Base-by-base conservation (phyloP, 2,113 vertebrate species). In the Paraplagusia blochii region DNA sequence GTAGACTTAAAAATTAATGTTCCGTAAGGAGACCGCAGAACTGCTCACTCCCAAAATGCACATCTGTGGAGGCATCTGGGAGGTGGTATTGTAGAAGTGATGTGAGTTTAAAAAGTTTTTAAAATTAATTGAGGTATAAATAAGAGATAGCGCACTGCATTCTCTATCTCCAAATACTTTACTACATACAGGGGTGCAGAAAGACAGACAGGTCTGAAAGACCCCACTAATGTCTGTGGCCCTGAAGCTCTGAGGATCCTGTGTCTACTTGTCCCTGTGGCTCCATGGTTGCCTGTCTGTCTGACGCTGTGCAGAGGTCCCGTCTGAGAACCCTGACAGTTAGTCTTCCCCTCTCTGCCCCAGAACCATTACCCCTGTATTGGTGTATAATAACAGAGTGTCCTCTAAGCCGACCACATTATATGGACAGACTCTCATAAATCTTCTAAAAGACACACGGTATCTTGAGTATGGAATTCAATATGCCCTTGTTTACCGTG, bases 1-100 rank as follows among this genome's bases (percentile, higher is more conserved):
- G 75, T 78, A 76, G 61, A 74, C 77, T 87, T 86, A 76, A 80
- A 82, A 80, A 71, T 87, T 88, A 87, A 87, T 83, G 86, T 86
- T 80, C 72, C 84, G 74, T 79, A 63, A 67, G 80, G 73, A 63
- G 73, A 72, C 80, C 45, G 19, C 66, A 67, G 76, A 83, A 85
- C 85, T 53, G 55, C 63, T 76, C 73, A 60, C 62, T 71, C 66
- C 52, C 54, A 47, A 66, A 74, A 74, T 42, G 0, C 74, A 83
- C 52, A 75, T 83, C 77, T 80, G 74, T 82, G 85, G 74, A 86
- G 68, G 58, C 63, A 43, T 76, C 66, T 66, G 16, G 42, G 29
- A 42, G 45, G 38, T 5, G 53, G 9, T 38, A 9, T 38, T 12
- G 42, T 39, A 42, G 38, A 60, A n/a, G 13, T 39, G 53, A 16